Percentiles rank a stretch among this genome's conserved stretches.
phyloP scores from a whole-genome alignment of 2,797 vertebrate species.

The Leptoclinus maculatus region DNA sequence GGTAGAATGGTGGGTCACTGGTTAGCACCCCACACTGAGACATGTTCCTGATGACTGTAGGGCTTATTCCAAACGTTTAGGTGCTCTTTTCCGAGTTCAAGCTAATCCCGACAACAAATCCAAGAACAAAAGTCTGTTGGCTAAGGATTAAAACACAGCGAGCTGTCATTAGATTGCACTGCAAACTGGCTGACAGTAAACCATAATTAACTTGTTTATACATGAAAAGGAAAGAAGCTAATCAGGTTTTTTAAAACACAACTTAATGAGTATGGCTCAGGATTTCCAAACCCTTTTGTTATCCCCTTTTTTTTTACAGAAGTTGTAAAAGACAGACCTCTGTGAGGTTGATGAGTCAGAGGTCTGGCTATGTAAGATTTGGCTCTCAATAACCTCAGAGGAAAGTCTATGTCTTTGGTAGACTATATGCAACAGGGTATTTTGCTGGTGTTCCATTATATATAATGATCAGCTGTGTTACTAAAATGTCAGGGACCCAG shows the following conservation, averaged over 20 bases:
- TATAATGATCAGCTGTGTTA: neutral
- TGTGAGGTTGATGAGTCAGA: conserved; percentile 15
- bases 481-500: neutral
- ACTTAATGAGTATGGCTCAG: conserved; percentile 1
- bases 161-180: neutral
- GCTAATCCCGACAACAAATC: neutral
- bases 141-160: neutral
- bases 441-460: neutral
- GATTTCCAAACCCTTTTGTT: conserved; percentile 11
- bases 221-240: neutral
- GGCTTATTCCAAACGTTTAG: neutral
- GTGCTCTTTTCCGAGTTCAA: neutral
- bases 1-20: neutral
- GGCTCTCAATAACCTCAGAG: neutral
- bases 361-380: neutral
- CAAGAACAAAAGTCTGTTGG: neutral
- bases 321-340: neutral
- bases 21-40: neutral
- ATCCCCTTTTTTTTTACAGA: neutral
- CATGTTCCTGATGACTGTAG: neutral
- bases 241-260: neutral
- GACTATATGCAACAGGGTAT: neutral
- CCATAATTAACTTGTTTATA: neutral
- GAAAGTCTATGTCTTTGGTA: neutral
- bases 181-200: neutral